Percentiles rank a stretch among this genome's conserved stretches.
Conservation (phyloP, 1,140 invertebrate species). For the Euborellia annulipes region DNA sequence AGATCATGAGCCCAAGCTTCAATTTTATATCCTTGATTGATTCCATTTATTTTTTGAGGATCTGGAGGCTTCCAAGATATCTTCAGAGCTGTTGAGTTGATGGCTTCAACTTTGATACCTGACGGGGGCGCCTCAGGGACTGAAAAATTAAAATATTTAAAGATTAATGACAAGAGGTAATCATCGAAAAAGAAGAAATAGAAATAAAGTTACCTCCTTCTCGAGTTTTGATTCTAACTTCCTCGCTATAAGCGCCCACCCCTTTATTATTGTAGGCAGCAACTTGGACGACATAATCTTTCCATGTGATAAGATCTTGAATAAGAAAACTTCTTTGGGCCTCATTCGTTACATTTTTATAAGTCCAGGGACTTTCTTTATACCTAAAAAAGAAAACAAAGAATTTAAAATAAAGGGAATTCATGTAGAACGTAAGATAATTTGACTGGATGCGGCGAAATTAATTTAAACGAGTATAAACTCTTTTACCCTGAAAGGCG, state of each 20-base stretch:
- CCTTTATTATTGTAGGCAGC: conserved; percentile 96
- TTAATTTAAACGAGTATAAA: too few species aligned
- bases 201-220: too few species aligned
- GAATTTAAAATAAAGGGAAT: too few species aligned
- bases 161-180: too few species aligned
- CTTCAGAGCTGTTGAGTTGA: conserved; percentile 74
- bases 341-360: conserved; percentile 82
- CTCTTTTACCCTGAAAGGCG: conserved; percentile 65
- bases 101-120: conserved; percentile 53
- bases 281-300: conserved; percentile 93
- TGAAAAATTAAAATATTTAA: conserved; percentile 17
- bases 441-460: too few species aligned
- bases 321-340: conserved; percentile 85
- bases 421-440: too few species aligned
- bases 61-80: conserved; percentile 84
- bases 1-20: conserved; percentile 57
- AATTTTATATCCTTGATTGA: conserved; percentile 95
- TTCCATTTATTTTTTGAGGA: conserved; percentile 95
- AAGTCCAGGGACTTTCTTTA: conserved; percentile 73
- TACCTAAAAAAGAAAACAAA: conserved; percentile 27
- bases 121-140: conserved; percentile 83
- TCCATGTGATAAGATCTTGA: conserved; percentile 91
- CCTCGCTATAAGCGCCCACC: conserved; percentile 80
- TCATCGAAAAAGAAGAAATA: too few species aligned
- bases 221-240: conserved; percentile 83